These are phyloP conservation scores for Drosophila rhopaloa DNA, from an alignment of 1,140 invertebrate genomes.

Conservation along the genomic window DNA sequence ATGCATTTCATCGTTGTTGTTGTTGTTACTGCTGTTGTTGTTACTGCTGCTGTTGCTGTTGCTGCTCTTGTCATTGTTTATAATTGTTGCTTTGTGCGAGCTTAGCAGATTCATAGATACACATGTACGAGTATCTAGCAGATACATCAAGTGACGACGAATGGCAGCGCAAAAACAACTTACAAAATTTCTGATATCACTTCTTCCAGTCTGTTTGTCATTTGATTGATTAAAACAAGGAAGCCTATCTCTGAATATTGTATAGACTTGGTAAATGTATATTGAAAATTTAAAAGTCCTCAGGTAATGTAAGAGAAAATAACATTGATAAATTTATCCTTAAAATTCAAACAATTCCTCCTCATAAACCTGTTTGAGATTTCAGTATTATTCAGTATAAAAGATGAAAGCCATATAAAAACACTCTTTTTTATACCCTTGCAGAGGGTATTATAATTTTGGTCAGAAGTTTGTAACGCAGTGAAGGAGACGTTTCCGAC, in stretches of 20 bases:
- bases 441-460: too few species aligned
- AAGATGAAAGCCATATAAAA: too few species aligned
- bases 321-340: too few species aligned
- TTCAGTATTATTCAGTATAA: too few species aligned
- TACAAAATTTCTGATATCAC: slow-evolving; percentile 23
- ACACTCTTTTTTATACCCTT: too few species aligned
- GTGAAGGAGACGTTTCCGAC: too few species aligned
- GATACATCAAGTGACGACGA: slow-evolving; percentile 18
- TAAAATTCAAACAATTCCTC: too few species aligned
- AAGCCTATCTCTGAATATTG: neutral
- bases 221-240: slow-evolving; percentile 66
- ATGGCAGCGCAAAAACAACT: slow-evolving; percentile 17
- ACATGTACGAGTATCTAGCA: slow-evolving; percentile 53
- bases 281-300: too few species aligned
- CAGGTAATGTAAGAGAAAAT: too few species aligned
- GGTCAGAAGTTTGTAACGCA: too few species aligned
- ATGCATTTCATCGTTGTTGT: slow-evolving; percentile 69
- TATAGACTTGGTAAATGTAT: neutral
- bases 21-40: neutral
- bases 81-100: slow-evolving; percentile 69
- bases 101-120: slow-evolving; percentile 53
- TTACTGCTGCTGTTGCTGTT: slow-evolving; percentile 26
- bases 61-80: slow-evolving; percentile 65
- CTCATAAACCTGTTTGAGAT: too few species aligned
- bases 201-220: slow-evolving; percentile 17